Evolutionary conservation across 2,113 vertebrate species (phyloP), one percentile per base, ranked within the genome.

Genomic region (Planiliza haematocheilus): DNA sequence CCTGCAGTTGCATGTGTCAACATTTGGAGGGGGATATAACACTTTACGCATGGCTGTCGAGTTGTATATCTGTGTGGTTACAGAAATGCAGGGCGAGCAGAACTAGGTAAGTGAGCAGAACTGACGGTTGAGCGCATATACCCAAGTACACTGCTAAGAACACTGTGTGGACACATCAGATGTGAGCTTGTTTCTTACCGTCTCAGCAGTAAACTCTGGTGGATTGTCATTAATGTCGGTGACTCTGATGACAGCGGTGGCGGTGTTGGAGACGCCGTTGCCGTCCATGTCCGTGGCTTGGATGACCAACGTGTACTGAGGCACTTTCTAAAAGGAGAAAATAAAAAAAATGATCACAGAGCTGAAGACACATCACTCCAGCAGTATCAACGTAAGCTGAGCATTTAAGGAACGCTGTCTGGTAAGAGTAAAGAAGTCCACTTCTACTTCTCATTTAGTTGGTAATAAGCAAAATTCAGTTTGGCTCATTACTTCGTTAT

Each of bases 211-310:
- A 90, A 99, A 99, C 93, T 99, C 97, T 0, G 98, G 98, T n/a
- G 97, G 95, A 85, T 98, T 99, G 95, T 99, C 97, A 71, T 99
- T 99, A 91, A 99, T 84, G 87, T 99, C 98, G 13, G 95, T 98
- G 91, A 99, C 93, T 14, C 92, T 94, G 92, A 99, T 99, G 91
- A 99, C 89, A 60, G 98, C 98, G 0, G 97, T 98, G 83, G 96
- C 97, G 3, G 97, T 99, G 94, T 99, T 99, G 58, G 98, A 98
- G 85, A 99, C 96, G 85, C 98, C 97, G 1, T 96, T 99, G 83
- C 98, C 98, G 91, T 99, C 98, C 95, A 97, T 99, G 92, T 99
- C 98, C 13, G 97, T 99, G 81, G 98, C 98, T 93, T 99, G 97
- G 93, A 99, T 98, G 93, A 99, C 98, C 93, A 99, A 93, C 0